These are phyloP conservation scores for Drosophila gaucha DNA, from an alignment of 2,888 invertebrate species.

Conservation along the genomic window DNA sequence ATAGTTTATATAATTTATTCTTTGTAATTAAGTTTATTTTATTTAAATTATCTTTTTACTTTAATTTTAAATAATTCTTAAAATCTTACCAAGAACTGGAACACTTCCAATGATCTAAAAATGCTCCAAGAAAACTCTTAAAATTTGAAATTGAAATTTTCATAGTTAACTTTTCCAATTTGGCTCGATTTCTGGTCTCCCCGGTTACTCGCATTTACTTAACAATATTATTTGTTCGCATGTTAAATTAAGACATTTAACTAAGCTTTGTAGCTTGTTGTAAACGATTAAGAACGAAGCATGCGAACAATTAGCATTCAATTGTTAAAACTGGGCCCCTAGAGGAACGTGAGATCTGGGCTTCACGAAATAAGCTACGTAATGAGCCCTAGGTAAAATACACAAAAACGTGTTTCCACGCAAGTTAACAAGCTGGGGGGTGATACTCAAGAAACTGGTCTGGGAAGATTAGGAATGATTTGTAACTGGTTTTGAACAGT, in stretches of 20 bases:
- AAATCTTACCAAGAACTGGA: not conserved
- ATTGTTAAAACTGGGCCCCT: conserved; percentile 43
- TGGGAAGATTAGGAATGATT: conserved; percentile 5
- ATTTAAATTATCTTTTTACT: not conserved
- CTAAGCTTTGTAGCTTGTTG: not conserved
- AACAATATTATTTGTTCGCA: not conserved
- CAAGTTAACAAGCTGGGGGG: not conserved
- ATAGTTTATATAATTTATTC: conserved; percentile 1
- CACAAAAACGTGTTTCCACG: conserved; percentile 41
- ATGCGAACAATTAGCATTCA: conserved; percentile 54
- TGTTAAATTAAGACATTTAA: conserved; percentile 24
- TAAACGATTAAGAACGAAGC: conserved; percentile 1
- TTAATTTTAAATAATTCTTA: not conserved
- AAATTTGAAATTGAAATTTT: not conserved
- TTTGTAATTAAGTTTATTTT: conserved; percentile 4
- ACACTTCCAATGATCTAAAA: not conserved
- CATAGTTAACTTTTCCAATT: no score
- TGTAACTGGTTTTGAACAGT: conserved; percentile 36
- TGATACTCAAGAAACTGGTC: not conserved
- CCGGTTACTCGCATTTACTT: not conserved
- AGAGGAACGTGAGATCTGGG: conserved; percentile 21
- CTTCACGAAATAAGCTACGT: conserved; percentile 15
- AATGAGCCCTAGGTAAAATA: not conserved
- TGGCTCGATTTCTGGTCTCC: no score
- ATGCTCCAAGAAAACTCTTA: no score